A percentile compares a stretch with the other conserved stretches of the same genome.
Conservation (phyloP, 2,888 invertebrate genomes). For the Hybos culiciformis region DNA sequence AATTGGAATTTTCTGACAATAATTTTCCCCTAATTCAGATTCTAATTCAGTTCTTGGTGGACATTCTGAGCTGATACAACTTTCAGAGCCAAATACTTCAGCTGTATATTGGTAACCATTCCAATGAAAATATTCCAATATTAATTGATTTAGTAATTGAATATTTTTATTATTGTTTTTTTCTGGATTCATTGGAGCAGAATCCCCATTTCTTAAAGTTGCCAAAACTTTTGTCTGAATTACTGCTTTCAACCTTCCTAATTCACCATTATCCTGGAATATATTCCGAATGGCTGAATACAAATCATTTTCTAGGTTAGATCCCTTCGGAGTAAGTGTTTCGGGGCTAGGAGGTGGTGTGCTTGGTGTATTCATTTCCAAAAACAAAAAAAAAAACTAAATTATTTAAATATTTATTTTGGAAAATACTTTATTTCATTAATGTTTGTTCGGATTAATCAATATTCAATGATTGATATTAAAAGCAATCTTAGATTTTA, state of each 20-base stretch:
- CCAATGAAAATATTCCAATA: constrained; percentile 31
- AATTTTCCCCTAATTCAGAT: constrained; percentile 14
- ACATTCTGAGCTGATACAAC: constrained; percentile 15
- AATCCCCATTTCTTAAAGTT: constrained; percentile 1
- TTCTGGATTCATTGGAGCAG: not conserved
- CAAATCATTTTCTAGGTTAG: constrained; percentile 2
- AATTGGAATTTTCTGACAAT: constrained; percentile 23
- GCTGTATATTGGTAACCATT: constrained; percentile 28
- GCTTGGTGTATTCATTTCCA: too few species aligned
- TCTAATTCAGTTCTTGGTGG: constrained; percentile 21
- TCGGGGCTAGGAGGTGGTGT: not conserved
- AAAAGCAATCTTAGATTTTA: too few species aligned
- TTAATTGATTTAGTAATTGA: constrained; percentile 24
- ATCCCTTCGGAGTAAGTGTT: not conserved
- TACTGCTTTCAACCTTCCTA: constrained; percentile 3
- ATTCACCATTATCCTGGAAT: constrained; percentile 5
- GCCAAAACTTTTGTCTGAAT: constrained; percentile 5
- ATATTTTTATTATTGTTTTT: constrained; percentile 17
- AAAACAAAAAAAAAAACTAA: too few species aligned
- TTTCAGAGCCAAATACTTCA: constrained; percentile 29
- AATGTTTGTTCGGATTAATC: too few species aligned
- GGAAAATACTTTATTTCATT: too few species aligned
- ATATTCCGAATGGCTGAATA: not conserved
- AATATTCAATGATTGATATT: too few species aligned
- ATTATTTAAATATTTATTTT: too few species aligned